These are phyloP conservation scores for Tadarida brasiliensis DNA, from an alignment of 2,797 vertebrate species.

Conservation along the genomic window DNA sequence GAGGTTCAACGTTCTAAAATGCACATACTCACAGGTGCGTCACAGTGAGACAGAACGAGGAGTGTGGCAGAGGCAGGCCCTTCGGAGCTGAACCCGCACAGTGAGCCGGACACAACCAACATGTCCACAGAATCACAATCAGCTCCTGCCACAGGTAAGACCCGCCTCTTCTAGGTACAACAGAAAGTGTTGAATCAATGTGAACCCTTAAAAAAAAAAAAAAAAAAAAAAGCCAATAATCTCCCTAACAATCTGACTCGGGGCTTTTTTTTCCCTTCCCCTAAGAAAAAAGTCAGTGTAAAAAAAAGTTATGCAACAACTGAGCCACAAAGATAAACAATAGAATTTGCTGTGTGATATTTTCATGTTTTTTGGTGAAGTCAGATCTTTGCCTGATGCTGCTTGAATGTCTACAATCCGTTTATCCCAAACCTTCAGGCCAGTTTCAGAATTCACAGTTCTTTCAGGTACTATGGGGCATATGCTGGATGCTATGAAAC, in stretches of 20 bases:
- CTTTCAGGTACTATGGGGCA: background rate
- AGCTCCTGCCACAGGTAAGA: background rate
- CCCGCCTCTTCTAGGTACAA: background rate
- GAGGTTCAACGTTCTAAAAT: constrained; percentile 44
- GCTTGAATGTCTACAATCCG: background rate
- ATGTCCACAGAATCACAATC: background rate
- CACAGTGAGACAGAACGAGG: constrained; percentile 4
- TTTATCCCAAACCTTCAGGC: background rate
- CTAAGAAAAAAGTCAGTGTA: background rate
- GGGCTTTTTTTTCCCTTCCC: background rate
- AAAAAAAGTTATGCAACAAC: background rate
- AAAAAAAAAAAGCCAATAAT: background rate
- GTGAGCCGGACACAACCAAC: background rate
- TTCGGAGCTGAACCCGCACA: background rate
- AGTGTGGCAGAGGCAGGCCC: background rate
- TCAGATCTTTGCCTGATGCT: background rate
- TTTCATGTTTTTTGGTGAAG: background rate
- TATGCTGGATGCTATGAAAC: background rate
- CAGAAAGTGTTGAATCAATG: background rate
- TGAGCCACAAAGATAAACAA: constrained; percentile 32
- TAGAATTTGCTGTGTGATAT: constrained; percentile 3
- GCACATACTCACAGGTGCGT: constrained; percentile 10
- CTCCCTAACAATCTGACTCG: constrained; percentile 3
- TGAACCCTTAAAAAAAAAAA: background rate
- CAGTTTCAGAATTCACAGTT: background rate